Conservation (phyloP, 1,140 invertebrate species). For the Neodiprion lecontei region DNA sequence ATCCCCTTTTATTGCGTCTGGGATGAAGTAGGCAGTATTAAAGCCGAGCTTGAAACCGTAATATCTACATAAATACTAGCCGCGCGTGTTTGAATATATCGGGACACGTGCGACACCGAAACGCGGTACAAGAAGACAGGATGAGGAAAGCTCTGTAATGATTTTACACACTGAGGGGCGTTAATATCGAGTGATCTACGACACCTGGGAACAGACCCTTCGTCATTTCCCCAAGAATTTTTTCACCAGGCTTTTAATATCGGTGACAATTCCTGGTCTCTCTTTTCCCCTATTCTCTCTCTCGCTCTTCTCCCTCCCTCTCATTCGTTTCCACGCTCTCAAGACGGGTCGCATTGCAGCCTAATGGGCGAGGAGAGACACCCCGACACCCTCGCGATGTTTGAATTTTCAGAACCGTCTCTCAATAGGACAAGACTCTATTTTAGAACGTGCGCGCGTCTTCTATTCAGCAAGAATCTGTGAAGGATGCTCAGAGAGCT, state of each 20-base stretch:
- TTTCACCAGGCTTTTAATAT: not conserved
- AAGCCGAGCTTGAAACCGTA: no score
- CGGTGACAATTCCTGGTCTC: not conserved
- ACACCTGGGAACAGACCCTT: not conserved
- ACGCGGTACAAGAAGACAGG: no score
- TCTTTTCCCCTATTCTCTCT: not conserved
- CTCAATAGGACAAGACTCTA: not conserved
- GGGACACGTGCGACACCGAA: no score
- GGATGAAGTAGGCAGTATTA: no score
- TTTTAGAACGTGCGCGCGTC: not conserved
- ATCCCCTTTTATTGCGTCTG: no score
- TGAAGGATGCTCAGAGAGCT: not conserved
- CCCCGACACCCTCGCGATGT: not conserved
- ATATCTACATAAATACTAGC: no score
- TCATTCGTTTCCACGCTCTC: not conserved
- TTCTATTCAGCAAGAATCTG: not conserved
- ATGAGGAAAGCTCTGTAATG: not conserved
- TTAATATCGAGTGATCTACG: slow-evolving; percentile 7
- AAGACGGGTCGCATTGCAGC: not conserved
- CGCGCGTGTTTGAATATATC: no score
- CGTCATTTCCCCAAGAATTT: not conserved
- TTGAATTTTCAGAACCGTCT: not conserved
- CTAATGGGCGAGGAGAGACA: not conserved
- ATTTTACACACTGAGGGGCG: not conserved
- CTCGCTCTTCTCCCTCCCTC: not conserved